Evolutionary conservation across 2,888 invertebrate genomes (phyloP).

Genomic region (Cantharis nigra): DNA sequence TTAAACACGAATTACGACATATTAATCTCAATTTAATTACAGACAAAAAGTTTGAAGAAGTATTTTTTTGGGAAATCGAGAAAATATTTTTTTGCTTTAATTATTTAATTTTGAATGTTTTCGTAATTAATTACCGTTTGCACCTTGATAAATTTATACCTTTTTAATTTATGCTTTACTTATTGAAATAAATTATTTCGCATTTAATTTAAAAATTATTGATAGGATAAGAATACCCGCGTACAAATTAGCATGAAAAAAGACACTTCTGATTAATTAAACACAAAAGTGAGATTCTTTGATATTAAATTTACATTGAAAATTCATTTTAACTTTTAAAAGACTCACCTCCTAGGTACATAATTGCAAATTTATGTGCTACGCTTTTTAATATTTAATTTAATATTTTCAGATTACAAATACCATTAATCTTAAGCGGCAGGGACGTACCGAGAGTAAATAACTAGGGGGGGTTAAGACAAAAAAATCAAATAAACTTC

Average conservation of each 20-base stretch:
- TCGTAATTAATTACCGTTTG: background rate
- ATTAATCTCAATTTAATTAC: background rate
- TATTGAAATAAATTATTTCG: background rate
- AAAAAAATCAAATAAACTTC: background rate
- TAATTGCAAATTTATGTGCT: background rate
- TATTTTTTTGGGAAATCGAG: background rate
- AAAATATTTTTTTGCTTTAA: background rate
- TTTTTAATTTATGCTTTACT: background rate
- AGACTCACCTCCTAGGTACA: background rate
- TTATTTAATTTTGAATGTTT: background rate
- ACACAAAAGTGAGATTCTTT: background rate
- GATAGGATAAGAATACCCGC: background rate
- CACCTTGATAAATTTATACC: background rate
- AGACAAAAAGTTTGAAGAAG: background rate
- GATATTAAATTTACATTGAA: background rate
- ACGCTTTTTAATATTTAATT: background rate
- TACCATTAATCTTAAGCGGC: background rate
- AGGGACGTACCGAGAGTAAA: background rate
- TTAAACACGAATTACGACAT: background rate
- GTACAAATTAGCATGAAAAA: background rate
- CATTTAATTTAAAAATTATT: background rate
- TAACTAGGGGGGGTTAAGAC: background rate
- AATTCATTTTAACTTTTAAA: background rate
- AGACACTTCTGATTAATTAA: background rate
- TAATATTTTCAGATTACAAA: background rate